Evolutionary conservation across 2,113 vertebrate genomes (phyloP).

Genomic region (Turdus rufiventris): DNA sequence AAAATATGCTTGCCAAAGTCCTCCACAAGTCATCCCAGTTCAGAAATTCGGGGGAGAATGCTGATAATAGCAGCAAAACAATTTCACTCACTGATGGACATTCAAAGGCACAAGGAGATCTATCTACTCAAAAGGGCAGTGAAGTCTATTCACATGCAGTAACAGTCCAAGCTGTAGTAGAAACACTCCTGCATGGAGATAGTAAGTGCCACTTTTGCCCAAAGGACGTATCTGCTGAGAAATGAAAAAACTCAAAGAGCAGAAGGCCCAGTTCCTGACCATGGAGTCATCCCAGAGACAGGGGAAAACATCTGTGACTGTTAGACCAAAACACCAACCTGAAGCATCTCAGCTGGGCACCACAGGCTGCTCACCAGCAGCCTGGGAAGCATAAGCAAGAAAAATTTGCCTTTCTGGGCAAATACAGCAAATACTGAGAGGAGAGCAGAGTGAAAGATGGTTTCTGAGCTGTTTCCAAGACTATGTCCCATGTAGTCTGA

Average conservation of each 20-base stretch:
- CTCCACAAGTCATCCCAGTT: not conserved
- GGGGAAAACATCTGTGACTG: not conserved
- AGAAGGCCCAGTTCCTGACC: not conserved
- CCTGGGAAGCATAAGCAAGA: not conserved
- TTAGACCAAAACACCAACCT: not conserved
- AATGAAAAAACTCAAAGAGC: not conserved
- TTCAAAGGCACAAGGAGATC: not conserved
- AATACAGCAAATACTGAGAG: constrained; percentile 18
- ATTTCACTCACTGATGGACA: not conserved
- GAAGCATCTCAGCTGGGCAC: not conserved
- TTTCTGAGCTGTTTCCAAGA: not conserved
- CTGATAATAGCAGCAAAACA: not conserved
- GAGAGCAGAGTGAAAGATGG: not conserved
- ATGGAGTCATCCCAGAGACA: not conserved
- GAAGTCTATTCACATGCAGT: not conserved
- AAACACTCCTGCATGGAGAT: not conserved
- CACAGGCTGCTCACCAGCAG: not conserved
- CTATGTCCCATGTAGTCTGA: not conserved
- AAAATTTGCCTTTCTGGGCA: not conserved
- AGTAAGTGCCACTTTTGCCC: not conserved
- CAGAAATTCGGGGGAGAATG: not conserved
- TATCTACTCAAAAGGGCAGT: not conserved
- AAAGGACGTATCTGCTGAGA: not conserved
- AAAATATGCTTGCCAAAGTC: not conserved
- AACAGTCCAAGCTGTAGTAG: not conserved